Evolutionary conservation across 2,888 invertebrate genomes (phyloP).

Genomic region (Spialia ferax): DNA sequence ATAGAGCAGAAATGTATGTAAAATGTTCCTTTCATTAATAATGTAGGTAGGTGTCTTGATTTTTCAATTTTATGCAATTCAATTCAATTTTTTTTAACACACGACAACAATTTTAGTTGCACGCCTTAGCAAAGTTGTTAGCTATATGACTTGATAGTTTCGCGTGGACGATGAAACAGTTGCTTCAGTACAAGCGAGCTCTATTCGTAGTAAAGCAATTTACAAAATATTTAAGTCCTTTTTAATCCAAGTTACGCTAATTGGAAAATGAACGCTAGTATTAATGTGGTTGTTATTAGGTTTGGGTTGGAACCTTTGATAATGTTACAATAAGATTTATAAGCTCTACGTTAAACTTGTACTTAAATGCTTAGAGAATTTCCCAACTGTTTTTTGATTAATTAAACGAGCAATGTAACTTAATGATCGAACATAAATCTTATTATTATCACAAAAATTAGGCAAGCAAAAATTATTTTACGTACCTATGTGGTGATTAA

Average conservation of each 20-base stretch:
- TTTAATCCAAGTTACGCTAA: constrained; percentile 34
- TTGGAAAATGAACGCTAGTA: constrained; percentile 32
- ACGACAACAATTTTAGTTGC: no score
- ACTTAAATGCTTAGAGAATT: constrained; percentile 19
- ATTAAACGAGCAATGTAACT: neutral
- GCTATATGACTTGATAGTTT: neutral
- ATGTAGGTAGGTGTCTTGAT: no score
- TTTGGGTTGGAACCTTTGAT: constrained; percentile 29
- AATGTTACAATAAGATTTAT: constrained; percentile 32
- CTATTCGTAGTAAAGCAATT: constrained; percentile 28
- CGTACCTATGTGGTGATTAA: no score
- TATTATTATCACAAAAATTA: no score
- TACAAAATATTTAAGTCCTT: constrained; percentile 37
- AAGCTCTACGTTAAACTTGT: constrained; percentile 17
- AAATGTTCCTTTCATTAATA: no score
- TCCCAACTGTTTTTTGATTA: neutral
- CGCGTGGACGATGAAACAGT: neutral
- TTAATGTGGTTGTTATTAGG: constrained; percentile 30
- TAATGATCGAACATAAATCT: no score
- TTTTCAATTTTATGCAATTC: no score
- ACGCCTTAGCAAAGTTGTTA: neutral
- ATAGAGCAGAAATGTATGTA: no score
- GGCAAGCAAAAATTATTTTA: no score
- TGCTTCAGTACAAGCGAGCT: neutral
- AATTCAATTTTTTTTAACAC: no score